These are phyloP conservation scores for Wiebesia pumilae DNA, from an alignment of 1,140 invertebrate species.

Conservation along the genomic window DNA sequence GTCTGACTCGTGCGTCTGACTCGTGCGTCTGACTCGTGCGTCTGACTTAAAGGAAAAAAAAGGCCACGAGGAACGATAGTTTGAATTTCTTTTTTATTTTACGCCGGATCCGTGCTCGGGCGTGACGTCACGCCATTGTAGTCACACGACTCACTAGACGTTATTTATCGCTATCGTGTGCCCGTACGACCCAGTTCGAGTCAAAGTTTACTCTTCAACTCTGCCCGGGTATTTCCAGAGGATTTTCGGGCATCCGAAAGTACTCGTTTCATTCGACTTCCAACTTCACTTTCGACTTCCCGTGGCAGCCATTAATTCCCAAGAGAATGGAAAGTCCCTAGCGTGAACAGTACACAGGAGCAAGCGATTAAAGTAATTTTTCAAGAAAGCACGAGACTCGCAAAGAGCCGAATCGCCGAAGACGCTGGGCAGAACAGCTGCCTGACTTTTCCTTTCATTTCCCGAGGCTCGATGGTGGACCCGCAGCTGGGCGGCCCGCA, in stretches of 20 bases:
- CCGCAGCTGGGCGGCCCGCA: not conserved
- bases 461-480: not conserved
- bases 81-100: not conserved
- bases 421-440: not conserved
- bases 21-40: too few relatives aligned
- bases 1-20: too few relatives aligned
- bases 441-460: constrained; percentile 10
- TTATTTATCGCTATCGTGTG: not conserved
- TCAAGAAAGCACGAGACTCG: not conserved
- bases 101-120: not conserved
- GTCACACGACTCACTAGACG: not conserved
- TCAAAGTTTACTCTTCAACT: not conserved
- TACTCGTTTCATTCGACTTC: not conserved
- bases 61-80: not conserved
- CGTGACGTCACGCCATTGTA: not conserved
- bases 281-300: not conserved
- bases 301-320: not conserved
- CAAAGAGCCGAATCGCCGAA: not conserved
- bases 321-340: not conserved
- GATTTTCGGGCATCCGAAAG: not conserved
- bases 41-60: too few relatives aligned
- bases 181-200: not conserved
- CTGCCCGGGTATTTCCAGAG: not conserved
- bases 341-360: not conserved
- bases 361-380: constrained; percentile 1